These are phyloP conservation scores for Actinernus sp. DNA, from an alignment of 92 coral and sea anemone species.

Conservation along the genomic window DNA sequence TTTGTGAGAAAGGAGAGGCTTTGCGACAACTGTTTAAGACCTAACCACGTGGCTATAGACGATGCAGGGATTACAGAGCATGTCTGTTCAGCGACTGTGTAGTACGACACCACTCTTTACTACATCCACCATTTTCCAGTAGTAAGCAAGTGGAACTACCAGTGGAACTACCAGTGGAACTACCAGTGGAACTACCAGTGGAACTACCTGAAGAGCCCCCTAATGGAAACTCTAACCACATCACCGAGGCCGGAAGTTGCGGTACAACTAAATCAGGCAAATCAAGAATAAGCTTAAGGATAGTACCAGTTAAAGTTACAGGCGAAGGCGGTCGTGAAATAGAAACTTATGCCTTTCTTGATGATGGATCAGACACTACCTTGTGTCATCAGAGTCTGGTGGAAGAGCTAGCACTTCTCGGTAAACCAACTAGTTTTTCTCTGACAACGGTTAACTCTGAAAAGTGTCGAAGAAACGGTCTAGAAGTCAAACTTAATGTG, in stretches of 20 bases:
- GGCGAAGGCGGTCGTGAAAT: neutral
- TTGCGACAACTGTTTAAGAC: too few relatives aligned
- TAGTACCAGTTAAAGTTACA: neutral
- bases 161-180: too few relatives aligned
- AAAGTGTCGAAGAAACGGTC: neutral
- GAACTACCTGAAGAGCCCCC: conserved; percentile 1
- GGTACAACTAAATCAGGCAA: neutral
- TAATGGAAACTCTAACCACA: neutral
- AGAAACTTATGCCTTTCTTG: neutral
- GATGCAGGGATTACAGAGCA: too few relatives aligned
- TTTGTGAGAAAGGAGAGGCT: too few relatives aligned
- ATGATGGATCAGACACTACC: neutral
- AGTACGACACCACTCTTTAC: too few relatives aligned
- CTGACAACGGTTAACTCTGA: conserved; percentile 11
- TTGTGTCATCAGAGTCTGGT: neutral
- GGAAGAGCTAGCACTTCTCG: neutral
- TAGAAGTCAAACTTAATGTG: conserved; percentile 3
- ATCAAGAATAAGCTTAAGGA: neutral
- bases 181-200: too few relatives aligned
- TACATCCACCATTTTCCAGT: too few relatives aligned
- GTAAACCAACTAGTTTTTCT: conserved; percentile 18
- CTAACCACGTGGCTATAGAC: too few relatives aligned
- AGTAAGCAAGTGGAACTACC: too few relatives aligned
- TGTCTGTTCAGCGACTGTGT: too few relatives aligned
- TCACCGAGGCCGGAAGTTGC: neutral